Base-by-base conservation (phyloP, 2,113 vertebrate species). In the Paradisaea rubra region DNA sequence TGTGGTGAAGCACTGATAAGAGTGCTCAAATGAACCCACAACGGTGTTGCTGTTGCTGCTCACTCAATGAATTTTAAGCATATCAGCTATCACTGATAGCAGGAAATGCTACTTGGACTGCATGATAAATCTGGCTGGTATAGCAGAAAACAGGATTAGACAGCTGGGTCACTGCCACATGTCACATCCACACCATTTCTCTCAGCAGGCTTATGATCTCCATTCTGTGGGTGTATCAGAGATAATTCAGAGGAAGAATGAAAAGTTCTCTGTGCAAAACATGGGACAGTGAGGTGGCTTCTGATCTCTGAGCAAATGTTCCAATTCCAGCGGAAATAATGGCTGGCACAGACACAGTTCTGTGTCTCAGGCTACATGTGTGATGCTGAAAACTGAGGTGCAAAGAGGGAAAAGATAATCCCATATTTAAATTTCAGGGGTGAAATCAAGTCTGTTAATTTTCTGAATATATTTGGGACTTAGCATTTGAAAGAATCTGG, bases 201-300 rank as follows among this genome's bases (percentile, higher is more conserved):
- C 63, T 57, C 79, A 76, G 37, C 17, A 74, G 52, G 39, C 54
- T 76, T 85, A 82, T 44, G 44, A 88, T 73, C 63, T 73, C 66
- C 63, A 10, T 61, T 87, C 54, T 57, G 52, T 73, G 59, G 19
- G 71, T 73, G 54, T 79, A 73, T 13, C 4, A 2, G 37, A 74
- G 41, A 71, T 45, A 79, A 86, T 42, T 71, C 61, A 74, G 77
- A 91, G 73, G 49, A 93, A 87, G 47, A 79, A 93, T n/a, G 20
- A 68, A 57, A 92, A 81, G 44, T 53, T 61, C 33, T 71, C 41
- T 64, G 41, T 71, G 59, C 27, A 49, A 84, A 92, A 78, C 14
- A 65, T 0, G 2, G 21, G 61, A 52, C 22, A 70, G 10, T 0
- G 1, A 69, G 14, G 65, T 15, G 19, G 25, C 37, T 76, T 53